Percentiles rank a stretch among this genome's conserved stretches.
phyloP scores from a whole-genome alignment of 2,888 invertebrate species.

The Pterobdella sp. region DNA sequence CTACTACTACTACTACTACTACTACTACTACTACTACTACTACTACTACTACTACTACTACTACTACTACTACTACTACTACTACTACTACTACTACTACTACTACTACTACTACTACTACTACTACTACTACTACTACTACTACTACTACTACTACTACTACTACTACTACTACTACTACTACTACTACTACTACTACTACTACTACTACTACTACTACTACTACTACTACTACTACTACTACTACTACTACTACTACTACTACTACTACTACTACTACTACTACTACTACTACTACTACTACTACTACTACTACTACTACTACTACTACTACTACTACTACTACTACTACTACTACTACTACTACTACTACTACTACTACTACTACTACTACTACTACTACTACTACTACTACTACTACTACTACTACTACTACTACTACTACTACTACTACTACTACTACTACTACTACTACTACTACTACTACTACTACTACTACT shows the following conservation, averaged over 20 bases:
- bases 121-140: neutral
- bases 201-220: conserved; percentile 1
- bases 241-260: conserved; percentile 10
- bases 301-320: conserved; percentile 15
- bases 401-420: conserved; percentile 7
- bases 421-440: conserved; percentile 8
- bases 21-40: neutral
- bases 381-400: conserved; percentile 15
- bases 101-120: neutral
- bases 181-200: neutral
- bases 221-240: conserved; percentile 2
- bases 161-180: neutral
- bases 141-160: neutral
- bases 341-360: conserved; percentile 15
- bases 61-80: neutral
- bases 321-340: conserved; percentile 15
- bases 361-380: conserved; percentile 15
- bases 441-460: conserved; percentile 11
- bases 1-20: neutral
- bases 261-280: conserved; percentile 11
- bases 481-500: conserved; percentile 15
- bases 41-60: conserved; percentile 7
- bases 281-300: conserved; percentile 15
- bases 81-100: neutral
- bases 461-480: conserved; percentile 12